phyloP scores from a whole-genome alignment of 1,140 invertebrate species.

The Nephotettix cincticeps region DNA sequence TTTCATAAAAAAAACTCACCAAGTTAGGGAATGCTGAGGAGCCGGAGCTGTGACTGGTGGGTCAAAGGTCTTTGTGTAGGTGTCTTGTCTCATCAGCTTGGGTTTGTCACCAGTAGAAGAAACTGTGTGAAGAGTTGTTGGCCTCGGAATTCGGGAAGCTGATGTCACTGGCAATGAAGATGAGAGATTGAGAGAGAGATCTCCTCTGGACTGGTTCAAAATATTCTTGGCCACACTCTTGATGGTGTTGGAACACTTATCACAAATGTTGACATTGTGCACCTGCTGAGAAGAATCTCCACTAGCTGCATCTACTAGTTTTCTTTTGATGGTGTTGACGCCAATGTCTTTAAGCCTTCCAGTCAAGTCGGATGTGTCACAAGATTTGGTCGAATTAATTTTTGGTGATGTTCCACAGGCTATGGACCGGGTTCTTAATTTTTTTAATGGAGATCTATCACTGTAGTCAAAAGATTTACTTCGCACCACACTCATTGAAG shows the following conservation, averaged over 20 bases:
- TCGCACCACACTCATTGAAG: conserved; percentile 25
- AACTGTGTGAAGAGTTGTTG: conserved; percentile 15
- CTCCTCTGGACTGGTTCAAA: conserved; percentile 40
- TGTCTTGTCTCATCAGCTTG: conserved; percentile 37
- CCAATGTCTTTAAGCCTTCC: conserved; percentile 47
- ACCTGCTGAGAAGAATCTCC: conserved; percentile 47
- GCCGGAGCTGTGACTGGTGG: background rate
- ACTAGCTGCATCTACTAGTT: conserved; percentile 54
- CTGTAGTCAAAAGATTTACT: conserved; percentile 35
- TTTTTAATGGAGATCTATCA: conserved; percentile 20
- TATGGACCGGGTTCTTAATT: conserved; percentile 41
- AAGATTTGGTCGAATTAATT: conserved; percentile 39
- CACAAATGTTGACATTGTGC: conserved; percentile 59
- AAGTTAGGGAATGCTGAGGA: background rate
- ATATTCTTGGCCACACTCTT: conserved; percentile 54
- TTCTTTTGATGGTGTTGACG: conserved; percentile 51
- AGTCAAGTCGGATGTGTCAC: conserved; percentile 45
- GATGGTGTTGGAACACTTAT: conserved; percentile 63
- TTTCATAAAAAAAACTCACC: background rate
- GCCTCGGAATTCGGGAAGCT: conserved; percentile 35
- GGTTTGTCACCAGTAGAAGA: conserved; percentile 22
- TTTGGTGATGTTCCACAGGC: conserved; percentile 45
- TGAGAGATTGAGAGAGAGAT: background rate
- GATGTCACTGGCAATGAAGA: conserved; percentile 17
- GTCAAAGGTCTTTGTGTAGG: conserved; percentile 36